Base-by-base conservation (phyloP, 2,888 invertebrate species). In the Sinopyrophorus schimmeli region DNA sequence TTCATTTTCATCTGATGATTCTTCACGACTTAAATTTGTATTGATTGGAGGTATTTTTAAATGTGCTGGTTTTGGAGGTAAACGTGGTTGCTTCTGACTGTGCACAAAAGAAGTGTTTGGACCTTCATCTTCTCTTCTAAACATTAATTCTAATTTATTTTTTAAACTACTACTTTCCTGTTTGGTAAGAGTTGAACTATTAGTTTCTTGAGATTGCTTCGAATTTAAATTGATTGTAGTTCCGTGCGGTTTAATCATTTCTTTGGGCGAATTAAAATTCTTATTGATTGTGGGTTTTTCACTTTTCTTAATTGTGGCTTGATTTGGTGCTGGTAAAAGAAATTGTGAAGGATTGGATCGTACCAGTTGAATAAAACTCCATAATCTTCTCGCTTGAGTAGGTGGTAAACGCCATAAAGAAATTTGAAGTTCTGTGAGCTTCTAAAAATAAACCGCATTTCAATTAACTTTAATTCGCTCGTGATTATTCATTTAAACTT, bases 341-440 rank as follows among this genome's bases (percentile, higher is more conserved):
- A 56, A 53, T 24, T 56, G 42, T 23, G 31, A 11, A 11, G 56
- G 56, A 15, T 44, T 46, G 38, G 41, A 20, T 40, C 18, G 35
- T 28, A 54, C 30, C 32, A 37, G 41, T 46, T 54, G 52, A 11
- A 57, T 44, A 35, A 53, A 46, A 30, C 49, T 52, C 57, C 57
- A 57, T 32, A 57, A 42, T 31, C 54, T 43, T 17, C 42, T 49
- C 18, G 28, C 37, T 28, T 57, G 54, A n/a, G 20, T 17, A 26
- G 20, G 11, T 28, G 50, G 34, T 6, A 41, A 52, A 12, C 43
- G 31, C 57, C 54, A 57, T 26, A 53, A 40, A 12, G 43, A 40
- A 23, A 57, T 32, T 43, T 57, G 53, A 17, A 47, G 27, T 42
- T 57, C 57, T 10, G 41, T 54, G 34, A 57, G 48, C 35, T 54